These are phyloP conservation scores for Ictalurus punctatus DNA, from an alignment of 2,113 vertebrate genomes.

Conservation along the genomic window DNA sequence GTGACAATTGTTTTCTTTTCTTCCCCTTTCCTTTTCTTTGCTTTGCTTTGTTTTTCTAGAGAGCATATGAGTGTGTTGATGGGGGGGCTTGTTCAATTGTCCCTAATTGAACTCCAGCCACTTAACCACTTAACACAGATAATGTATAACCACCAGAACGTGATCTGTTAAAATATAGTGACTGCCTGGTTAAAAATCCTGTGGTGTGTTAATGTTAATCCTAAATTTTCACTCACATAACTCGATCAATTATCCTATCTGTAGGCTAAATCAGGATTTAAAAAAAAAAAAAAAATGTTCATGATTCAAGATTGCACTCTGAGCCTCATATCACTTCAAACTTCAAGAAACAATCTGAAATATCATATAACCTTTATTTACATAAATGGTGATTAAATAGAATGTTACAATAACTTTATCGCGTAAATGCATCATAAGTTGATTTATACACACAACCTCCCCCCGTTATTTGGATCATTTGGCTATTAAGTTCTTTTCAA, in stretches of 20 bases:
- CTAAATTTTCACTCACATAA: background rate
- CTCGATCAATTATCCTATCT: background rate
- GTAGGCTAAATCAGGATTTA: background rate
- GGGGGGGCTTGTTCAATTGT: conserved; percentile 56
- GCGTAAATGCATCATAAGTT: conserved; percentile 69
- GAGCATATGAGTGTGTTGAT: conserved; percentile 29
- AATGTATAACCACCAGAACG: conserved; percentile 44
- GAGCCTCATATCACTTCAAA: conserved; percentile 27
- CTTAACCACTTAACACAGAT: conserved; percentile 51
- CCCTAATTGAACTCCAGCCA: conserved; percentile 73
- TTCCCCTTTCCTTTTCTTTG: conserved; percentile 13
- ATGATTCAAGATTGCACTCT: background rate
- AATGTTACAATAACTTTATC: conserved; percentile 81
- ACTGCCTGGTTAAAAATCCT: conserved; percentile 8
- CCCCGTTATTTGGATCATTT: conserved; percentile 23
- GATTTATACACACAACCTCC: conserved; percentile 74
- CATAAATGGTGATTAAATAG: conserved; percentile 82
- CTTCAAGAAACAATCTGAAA: conserved; percentile 65
- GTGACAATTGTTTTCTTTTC: conserved; percentile 68
- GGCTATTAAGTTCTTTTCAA: conserved; percentile 11
- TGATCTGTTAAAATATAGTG: conserved; percentile 29
- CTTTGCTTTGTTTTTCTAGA: conserved; percentile 37
- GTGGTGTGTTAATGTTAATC: background rate
- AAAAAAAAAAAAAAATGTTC: too few species aligned
- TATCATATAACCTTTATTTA: conserved; percentile 82